These are phyloP conservation scores for Todiramphus chloris DNA, from an alignment of 2,113 vertebrate species.

Conservation along the genomic window DNA sequence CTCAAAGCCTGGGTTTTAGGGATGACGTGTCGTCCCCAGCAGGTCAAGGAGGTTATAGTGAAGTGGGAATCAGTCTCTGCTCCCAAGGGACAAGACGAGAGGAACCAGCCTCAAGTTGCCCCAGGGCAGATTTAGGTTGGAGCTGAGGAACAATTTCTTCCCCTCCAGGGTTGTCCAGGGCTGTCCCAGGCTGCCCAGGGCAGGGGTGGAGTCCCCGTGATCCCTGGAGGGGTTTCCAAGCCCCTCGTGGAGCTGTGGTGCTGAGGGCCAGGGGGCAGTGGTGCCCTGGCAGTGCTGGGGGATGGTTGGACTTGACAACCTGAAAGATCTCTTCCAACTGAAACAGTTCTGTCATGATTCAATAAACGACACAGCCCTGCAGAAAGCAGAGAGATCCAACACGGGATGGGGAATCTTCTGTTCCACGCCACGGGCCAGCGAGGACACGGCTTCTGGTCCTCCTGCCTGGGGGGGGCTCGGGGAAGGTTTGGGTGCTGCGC, in stretches of 20 bases:
- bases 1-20: not conserved
- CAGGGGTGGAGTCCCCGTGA: not conserved
- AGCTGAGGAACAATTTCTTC: not conserved
- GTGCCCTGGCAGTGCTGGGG: no score
- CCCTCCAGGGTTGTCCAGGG: not conserved
- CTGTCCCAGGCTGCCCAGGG: not conserved
- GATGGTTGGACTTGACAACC: not conserved
- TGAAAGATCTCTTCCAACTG: not conserved
- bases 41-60: not conserved
- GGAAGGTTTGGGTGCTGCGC: fast-evolving
- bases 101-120: not conserved
- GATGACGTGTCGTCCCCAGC: not conserved
- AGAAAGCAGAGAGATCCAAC: not conserved
- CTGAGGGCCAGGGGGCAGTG: no score
- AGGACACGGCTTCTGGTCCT: not conserved
- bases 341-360: not conserved
- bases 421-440: fast-evolving
- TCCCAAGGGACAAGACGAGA: not conserved
- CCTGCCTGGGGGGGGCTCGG: not conserved
- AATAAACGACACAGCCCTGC: not conserved
- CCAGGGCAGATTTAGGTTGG: not conserved
- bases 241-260: no score
- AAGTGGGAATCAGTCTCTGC: not conserved
- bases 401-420: fast-evolving
- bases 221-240: no score